Evolutionary conservation across 2,797 vertebrate genomes (phyloP), one percentile per base, ranked within the genome.

Genomic region (Hippopotamyrus pictus): DNA sequence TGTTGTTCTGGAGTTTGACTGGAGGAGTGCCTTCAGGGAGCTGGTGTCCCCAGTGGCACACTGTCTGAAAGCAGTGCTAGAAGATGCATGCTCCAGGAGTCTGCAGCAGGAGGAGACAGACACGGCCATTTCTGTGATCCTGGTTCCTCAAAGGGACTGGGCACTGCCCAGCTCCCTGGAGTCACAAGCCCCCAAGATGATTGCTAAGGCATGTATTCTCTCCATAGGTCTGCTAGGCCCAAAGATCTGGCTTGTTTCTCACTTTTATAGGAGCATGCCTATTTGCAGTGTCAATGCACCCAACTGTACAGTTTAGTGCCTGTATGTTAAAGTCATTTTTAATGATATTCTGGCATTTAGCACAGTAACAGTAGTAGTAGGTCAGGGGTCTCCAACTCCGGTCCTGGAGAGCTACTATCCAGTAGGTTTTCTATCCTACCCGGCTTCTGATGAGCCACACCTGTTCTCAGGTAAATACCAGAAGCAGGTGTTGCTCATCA

Each of bases 1-100:
- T 85, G 90, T 94, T 91, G 93, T 92, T 90, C 92, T 98, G 92
- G 94, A 96, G 90, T 99, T 98, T 95, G 94, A 94, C 83, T 99
- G 98, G 98, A 97, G 97, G 95, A 96, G 94, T 92, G 96, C 96
- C 0, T 97, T 99, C 93, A 94, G 93, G 93, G 94, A 95, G 44
- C 92, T 99, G 48, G 96, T 96, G 54, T 96, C 95, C 92, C 96
- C 97, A 85, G 95, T 98, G 94, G 96, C 96, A 89, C 96, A 96
- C 59, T 97, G 96, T 92, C 90, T 99, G 90, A 96, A 96, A 94
- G 95, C 95, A 93, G 94, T 96, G 90, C 91, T 97, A 53, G 97
- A 98, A 93, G 96, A 97, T 53, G 94, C 97, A 93, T 97, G 96
- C 89, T 92, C 92, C 91, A 96, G 95, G 92, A 95, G 94, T 93